Percentiles rank a stretch among this genome's conserved stretches.
Conservation (phyloP, 1,140 invertebrate genomes). For the Hirudo medicinalis region DNA sequence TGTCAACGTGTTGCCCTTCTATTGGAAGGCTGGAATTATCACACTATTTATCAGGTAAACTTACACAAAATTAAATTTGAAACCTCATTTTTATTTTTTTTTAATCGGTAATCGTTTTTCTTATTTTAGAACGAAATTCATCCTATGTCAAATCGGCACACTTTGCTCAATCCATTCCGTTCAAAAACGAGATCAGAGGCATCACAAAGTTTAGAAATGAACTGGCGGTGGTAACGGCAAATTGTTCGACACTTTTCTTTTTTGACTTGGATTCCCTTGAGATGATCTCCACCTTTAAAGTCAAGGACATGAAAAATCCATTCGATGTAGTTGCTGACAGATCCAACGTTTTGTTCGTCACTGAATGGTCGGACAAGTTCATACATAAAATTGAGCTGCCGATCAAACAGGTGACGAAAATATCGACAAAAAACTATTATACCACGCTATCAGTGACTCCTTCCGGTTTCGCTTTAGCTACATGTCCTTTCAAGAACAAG, state of each 20-base stretch:
- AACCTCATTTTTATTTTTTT: too few species aligned
- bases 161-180: not conserved
- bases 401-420: not conserved
- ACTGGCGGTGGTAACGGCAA: not conserved
- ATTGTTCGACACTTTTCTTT: not conserved
- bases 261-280: not conserved
- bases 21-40: too few species aligned
- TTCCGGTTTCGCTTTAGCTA: too few species aligned
- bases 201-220: not conserved
- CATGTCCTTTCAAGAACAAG: too few species aligned
- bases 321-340: not conserved
- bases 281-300: not conserved
- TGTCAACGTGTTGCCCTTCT: too few species aligned
- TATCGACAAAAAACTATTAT: not conserved
- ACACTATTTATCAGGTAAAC: too few species aligned
- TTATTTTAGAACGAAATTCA: not conserved
- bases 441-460: not conserved
- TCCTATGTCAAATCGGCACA: not conserved
- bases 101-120: too few species aligned
- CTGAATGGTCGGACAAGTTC: not conserved
- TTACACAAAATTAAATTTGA: too few species aligned
- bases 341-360: slow-evolving; percentile 3
- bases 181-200: slow-evolving; percentile 1
- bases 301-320: slow-evolving; percentile 9
- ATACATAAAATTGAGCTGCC: not conserved